A percentile compares a stretch with the other conserved stretches of the same genome.
phyloP scores from a whole-genome alignment of 2,888 invertebrate genomes.

The Parnassius apollo region DNA sequence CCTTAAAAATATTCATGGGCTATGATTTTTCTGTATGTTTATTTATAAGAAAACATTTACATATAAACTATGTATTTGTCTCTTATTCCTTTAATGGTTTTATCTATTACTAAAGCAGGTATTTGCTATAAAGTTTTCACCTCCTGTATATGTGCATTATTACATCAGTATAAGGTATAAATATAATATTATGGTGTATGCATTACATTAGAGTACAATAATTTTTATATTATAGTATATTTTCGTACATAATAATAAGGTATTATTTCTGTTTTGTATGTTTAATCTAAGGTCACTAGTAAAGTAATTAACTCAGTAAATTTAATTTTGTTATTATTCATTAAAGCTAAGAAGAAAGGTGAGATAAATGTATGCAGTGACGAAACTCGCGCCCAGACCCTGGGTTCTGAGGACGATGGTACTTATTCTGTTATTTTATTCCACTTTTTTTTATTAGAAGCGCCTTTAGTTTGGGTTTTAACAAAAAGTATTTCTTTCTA shows the following conservation, averaged over 20 bases:
- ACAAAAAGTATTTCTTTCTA: not conserved
- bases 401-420: constrained; percentile 63
- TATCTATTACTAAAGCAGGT: too few relatives aligned
- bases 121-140: too few relatives aligned
- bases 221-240: not conserved
- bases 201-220: not conserved
- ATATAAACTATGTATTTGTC: too few relatives aligned
- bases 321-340: constrained; percentile 53
- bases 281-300: not conserved
- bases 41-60: too few relatives aligned
- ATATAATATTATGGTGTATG: not conserved
- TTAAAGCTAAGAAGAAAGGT: constrained; percentile 76
- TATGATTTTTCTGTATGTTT: too few relatives aligned
- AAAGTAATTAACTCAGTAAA: constrained; percentile 5
- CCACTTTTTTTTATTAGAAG: constrained; percentile 16
- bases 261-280: not conserved
- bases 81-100: too few relatives aligned
- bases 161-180: not conserved
- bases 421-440: constrained; percentile 45
- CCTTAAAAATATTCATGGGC: too few relatives aligned
- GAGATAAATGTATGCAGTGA: constrained; percentile 63
- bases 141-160: not conserved
- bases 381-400: constrained; percentile 53
- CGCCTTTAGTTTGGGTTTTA: constrained; percentile 10
- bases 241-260: not conserved